Percentiles rank a stretch among this genome's conserved stretches.
phyloP scores from a whole-genome alignment of 2,888 invertebrate species.

The Dryocosmus kuriphilus region DNA sequence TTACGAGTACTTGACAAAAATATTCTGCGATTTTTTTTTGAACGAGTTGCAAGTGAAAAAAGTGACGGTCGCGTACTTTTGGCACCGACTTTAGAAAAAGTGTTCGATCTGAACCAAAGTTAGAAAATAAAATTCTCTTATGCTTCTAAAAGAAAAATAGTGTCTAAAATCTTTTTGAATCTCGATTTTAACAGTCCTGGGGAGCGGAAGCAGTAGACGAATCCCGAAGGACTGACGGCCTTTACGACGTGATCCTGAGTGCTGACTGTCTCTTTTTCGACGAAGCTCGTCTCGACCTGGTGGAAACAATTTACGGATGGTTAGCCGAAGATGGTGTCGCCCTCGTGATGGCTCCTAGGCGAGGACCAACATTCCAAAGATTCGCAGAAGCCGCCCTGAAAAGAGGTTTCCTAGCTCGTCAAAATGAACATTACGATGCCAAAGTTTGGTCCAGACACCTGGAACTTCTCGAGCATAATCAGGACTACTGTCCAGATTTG shows the following conservation, averaged over 20 bases:
- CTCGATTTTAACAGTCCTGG: constrained; percentile 58
- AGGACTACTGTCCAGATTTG: constrained; percentile 84
- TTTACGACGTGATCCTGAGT: constrained; percentile 86
- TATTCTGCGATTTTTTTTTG: too few species aligned
- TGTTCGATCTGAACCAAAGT: too few species aligned
- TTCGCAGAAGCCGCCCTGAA: constrained; percentile 83
- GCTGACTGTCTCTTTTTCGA: constrained; percentile 91
- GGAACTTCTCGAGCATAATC: constrained; percentile 80
- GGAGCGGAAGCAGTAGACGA: constrained; percentile 73
- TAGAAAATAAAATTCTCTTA: neutral
- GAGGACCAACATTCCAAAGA: constrained; percentile 85
- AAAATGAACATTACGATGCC: constrained; percentile 82
- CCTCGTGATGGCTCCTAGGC: constrained; percentile 87
- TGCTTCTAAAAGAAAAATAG: neutral
- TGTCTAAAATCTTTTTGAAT: constrained; percentile 35
- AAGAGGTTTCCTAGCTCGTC: constrained; percentile 81
- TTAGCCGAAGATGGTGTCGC: constrained; percentile 83
- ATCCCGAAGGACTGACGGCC: constrained; percentile 71
- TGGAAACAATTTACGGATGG: constrained; percentile 84
- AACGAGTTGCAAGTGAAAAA: too few species aligned
- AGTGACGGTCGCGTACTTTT: too few species aligned
- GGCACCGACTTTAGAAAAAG: too few species aligned
- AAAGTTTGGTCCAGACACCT: constrained; percentile 85
- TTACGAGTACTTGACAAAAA: too few species aligned
- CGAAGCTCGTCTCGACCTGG: constrained; percentile 83